A percentile compares a stretch with the other conserved stretches of the same genome.
These are phyloP conservation scores for Manis javanica DNA, from an alignment of 2,797 vertebrate species.

Conservation along the genomic window DNA sequence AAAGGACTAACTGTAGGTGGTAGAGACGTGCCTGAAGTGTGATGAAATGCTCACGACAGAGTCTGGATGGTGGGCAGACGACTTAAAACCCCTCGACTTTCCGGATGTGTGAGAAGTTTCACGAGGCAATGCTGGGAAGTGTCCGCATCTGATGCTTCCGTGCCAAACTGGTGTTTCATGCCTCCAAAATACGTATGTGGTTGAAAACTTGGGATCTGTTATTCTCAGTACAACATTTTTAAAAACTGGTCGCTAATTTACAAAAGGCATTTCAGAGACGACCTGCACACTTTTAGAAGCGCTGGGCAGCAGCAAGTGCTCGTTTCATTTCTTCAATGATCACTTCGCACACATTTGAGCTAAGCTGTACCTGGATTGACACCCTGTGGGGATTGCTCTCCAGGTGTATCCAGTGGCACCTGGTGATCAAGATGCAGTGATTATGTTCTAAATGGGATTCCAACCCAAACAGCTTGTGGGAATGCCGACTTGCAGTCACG, in stretches of 20 bases:
- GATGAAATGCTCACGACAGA: rapidly evolving
- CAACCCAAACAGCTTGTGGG: neutral
- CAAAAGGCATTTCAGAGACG: too few relatives aligned
- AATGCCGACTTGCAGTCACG: rapidly evolving
- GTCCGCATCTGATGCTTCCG: too few relatives aligned
- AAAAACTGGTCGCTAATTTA: neutral
- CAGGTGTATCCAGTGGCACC: rapidly evolving
- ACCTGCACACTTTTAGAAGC: rapidly evolving
- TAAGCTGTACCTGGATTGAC: rapidly evolving
- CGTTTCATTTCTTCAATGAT: rapidly evolving
- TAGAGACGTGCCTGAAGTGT: too few relatives aligned
- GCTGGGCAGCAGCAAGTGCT: rapidly evolving
- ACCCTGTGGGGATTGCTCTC: rapidly evolving
- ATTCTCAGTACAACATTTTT: rapidly evolving
- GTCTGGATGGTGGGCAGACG: rapidly evolving
- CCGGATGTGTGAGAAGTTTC: rapidly evolving
- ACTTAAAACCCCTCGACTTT: neutral
- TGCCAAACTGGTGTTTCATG: rapidly evolving
- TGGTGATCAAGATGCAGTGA: rapidly evolving
- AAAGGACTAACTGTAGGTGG: rapidly evolving
- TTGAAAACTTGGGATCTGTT: neutral
- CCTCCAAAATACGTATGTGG: rapidly evolving
- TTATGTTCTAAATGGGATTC: neutral
- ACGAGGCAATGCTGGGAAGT: rapidly evolving
- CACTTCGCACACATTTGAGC: rapidly evolving